Evolutionary conservation across 1,140 invertebrate species (phyloP), one percentile per base, ranked within the genome.

Genomic region (Brachionus koreanus): DNA sequence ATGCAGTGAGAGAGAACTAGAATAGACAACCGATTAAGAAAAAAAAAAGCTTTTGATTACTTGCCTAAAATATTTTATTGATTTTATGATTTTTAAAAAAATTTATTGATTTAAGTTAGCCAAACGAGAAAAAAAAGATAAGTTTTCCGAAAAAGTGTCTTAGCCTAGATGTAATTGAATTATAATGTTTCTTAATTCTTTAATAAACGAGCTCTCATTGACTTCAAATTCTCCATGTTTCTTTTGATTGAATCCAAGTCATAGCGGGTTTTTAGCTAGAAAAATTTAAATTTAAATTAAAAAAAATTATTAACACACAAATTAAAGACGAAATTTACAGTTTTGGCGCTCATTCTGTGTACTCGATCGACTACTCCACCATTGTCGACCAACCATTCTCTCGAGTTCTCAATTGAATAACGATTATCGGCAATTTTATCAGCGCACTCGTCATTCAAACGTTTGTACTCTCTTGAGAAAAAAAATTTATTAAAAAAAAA

Each of bases 381-480:
- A 39, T 69, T 42, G 42, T 82, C 33, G 1, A 69, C 42, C 10
- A 82, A 39, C 42, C 65, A 74, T 33, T 82, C 82, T 49, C 82
- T 61, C 29, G 65, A 72, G 25, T 61, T 52, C 9, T 52, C 82
- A 57, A 69, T 82, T 42, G 63, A 69, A 35, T 74, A 46, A 61
- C 63, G 63, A 61, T 49, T 82, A 82, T 82, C 67, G 61, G 57
- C 57, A 35, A 82, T 82, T 82, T 82, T 82, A 74, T 72, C 82
- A 61, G 82, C 82, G 61, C 82, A 82, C 37, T 82, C 82, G 57
- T 82, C 82, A 75, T 82, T 82, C 43, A 72, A 33, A 23, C 82
- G 82, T 75, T 72, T 49, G 13, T 72, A 82, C 57, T 82, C 82
- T 39, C 82, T 82, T 63, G 1, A 61, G 25, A n/a, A 13, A 6